These are phyloP conservation scores for Metalampra italica DNA, from an alignment of 2,888 invertebrate genomes.

Conservation along the genomic window DNA sequence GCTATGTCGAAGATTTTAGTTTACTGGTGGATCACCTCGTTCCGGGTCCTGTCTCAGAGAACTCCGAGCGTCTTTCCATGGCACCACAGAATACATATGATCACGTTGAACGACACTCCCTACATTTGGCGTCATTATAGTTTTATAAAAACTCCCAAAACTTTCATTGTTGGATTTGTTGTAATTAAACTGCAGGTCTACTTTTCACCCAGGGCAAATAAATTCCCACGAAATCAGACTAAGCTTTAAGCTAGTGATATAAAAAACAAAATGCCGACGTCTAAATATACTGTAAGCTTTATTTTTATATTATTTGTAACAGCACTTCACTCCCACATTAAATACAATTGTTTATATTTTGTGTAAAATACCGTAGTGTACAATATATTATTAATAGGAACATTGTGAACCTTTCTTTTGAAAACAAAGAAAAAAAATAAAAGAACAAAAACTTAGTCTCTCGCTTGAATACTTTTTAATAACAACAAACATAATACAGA, in stretches of 20 bases:
- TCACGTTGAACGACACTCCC: no score
- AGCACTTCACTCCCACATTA: conserved; percentile 1
- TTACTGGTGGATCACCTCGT: no score
- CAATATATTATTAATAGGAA: neutral
- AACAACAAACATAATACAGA: conserved; percentile 42
- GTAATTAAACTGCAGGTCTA: no score
- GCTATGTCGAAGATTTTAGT: no score
- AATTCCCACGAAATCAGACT: no score
- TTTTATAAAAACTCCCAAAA: no score
- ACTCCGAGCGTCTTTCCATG: no score
- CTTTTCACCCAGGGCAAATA: no score
- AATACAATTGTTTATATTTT: neutral
- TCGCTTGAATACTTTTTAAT: conserved; percentile 54
- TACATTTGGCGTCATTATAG: no score
- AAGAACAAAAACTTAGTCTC: conserved; percentile 37
- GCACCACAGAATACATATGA: no score
- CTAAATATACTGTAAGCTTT: conserved; percentile 15
- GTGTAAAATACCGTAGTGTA: neutral
- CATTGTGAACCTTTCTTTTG: neutral
- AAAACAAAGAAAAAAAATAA: conserved; percentile 15
- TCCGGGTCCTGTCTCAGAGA: no score
- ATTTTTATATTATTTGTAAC: conserved; percentile 11
- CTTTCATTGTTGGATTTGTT: no score
- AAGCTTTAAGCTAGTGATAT: neutral
- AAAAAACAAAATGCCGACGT: neutral